phyloP scores from a whole-genome alignment of 2,113 vertebrate species.

The Ellobius talpinus region DNA sequence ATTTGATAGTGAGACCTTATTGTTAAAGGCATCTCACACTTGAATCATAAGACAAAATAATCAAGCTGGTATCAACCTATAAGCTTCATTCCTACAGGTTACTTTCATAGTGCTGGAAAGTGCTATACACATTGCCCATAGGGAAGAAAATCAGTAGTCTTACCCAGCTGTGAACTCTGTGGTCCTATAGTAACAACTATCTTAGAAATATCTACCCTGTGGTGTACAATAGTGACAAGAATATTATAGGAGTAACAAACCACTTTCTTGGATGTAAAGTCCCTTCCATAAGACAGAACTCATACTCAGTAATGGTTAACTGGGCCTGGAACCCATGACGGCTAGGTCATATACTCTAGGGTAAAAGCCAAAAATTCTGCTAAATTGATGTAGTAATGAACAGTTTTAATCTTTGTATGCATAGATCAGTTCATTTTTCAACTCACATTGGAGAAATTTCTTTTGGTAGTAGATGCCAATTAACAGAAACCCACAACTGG shows the following conservation, averaged over 20 bases:
- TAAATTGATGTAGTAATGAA: not conserved
- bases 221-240: not conserved
- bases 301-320: too few relatives aligned
- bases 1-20: not conserved
- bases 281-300: not conserved
- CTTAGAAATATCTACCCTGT: not conserved
- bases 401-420: not conserved
- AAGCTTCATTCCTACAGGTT: not conserved
- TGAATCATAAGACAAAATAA: not conserved
- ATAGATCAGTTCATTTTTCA: not conserved
- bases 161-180: not conserved
- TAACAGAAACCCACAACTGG: not conserved
- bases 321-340: not conserved
- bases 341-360: not conserved
- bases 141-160: not conserved
- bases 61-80: not conserved
- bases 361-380: not conserved
- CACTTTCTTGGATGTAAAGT: not conserved
- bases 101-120: not conserved
- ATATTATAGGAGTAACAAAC: not conserved
- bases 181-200: not conserved
- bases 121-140: not conserved
- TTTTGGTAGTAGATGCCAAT: not conserved
- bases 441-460: not conserved
- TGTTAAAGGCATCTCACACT: not conserved